Base-by-base conservation (phyloP, 1,140 invertebrate species). In the Choristoneura fumiferana region DNA sequence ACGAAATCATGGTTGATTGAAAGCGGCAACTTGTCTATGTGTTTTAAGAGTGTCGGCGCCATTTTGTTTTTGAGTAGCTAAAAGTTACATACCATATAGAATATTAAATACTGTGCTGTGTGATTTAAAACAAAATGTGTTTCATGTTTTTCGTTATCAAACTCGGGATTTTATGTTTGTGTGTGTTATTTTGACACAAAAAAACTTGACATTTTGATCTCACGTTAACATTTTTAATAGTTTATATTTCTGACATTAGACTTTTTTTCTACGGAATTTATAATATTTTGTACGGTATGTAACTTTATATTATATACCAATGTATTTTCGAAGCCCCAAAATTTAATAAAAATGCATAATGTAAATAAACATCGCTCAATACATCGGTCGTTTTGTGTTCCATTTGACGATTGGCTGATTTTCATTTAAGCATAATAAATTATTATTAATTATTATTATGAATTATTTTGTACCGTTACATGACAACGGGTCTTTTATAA, bases 1-100 rank as follows among this genome's bases (percentile, higher is more conserved):
- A 52, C 55, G 29, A 53, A 57, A 61, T 61, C 40, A 38, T 61
- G 40, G 54, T 39, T 29, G 22, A 6, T n/a, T n/a, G n/a, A n/a
- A n/a, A 29, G 2, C 6, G 22, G 22, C 6, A 6, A 29, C 22
- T 29, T 29, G 22, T 29, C n/a, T n/a, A n/a, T n/a, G n/a, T n/a
- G n/a, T 29, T 29, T 29, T 29, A 29, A 29, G 22, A n/a, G n/a
- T n/a, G n/a, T 29, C 6, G 22, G 2, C 6, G 22, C 22, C 22
- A 29, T 29, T 29, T 29, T 29, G 33, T 37, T 37, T 49, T 58
- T 45, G 29, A 67, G 55, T 66, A 38, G 45, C 33, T 45, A 38
- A n/a, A 18, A 49, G 43, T 49, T 49, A 29, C 14, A 49, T 49
- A 29, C 29, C 43, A 8, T 49, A 49, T n/a, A 13, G 1, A 4